Evolutionary conservation across 2,113 vertebrate genomes (phyloP), one percentile per base, ranked within the genome.

Genomic region (Sylvia atricapilla): DNA sequence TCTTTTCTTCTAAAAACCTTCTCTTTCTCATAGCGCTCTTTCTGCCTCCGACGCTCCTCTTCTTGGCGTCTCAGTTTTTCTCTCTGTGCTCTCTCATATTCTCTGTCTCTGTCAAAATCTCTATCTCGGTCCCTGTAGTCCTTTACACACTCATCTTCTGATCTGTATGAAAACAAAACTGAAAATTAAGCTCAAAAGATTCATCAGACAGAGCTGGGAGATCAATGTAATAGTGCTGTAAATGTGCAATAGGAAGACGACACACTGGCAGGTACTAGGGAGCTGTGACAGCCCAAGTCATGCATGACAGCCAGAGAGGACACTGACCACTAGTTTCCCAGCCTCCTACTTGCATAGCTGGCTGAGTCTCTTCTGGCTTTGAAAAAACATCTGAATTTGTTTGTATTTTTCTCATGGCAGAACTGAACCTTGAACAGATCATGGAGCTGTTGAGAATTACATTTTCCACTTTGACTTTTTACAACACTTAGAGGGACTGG

Each of bases 1-100:
- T 99, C 99, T 87, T 98, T 98, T 96, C 98, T 99, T 97, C 98
- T 98, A 97, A 96, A 98, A 28, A 96, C 79, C 89, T 98, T 99
- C 78, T 99, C 99, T 77, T 98, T 98, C 81, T 99, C 99, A 49
- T 98, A 99, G 50, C 98, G 98, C 11, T 99, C 99, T 85, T 98
- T 98, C 95, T 98, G 98, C 92, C 98, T 98, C 44, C 99, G 97
- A 10, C 99, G 98, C 18, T 99, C 99, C 52, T 99, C 99, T 24
- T 99, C 99, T 72, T 99, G 99, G 10, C 99, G 98, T 62, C 98
- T 98, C 86, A 98, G 70, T 60, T 98, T 98, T 72, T 99, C 99
- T 81, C 98, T 98, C 87, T 98, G 98, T 14, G 98, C 97, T 81
- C 98, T 98, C 87, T 99, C 98, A 96, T 98, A 98, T 31, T 99